Base-by-base conservation (phyloP, 2,113 vertebrate genomes). In the Agelaius phoeniceus region DNA sequence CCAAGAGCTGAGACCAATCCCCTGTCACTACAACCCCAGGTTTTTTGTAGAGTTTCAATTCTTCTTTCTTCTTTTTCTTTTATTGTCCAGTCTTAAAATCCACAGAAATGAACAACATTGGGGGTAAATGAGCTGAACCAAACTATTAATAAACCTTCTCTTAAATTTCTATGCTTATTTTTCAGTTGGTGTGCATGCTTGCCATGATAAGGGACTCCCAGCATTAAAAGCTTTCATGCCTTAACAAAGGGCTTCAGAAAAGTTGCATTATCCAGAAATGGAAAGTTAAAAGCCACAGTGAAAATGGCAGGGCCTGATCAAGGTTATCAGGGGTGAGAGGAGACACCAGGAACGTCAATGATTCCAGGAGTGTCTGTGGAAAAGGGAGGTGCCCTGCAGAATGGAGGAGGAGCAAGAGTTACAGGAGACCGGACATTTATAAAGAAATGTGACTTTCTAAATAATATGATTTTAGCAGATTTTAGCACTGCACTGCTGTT, bases 1-100 rank as follows among this genome's bases (percentile, higher is more conserved):
- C 39, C 7, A 2, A 72, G 30, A 41, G 9, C 66, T 0, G 0
- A 48, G 24, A 13, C 13, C n/a, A 63, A 8, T 12, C 18, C 18
- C 21, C 39, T 30, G 41, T 71, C 26, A 14, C n/a, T 30, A 9
- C 49, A 72, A 9, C 30, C 6, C 35, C 35, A 43, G 41, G 13
- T 4, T 35, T 35, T 31, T 7, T 49, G 16, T 7, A 31, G 28
- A 27, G 12, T 49, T 78, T 17, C 12, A 57, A 26, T 81, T 92
- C 43, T 82, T 78, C 17, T 80, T 61, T 74, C 17, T 74, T 54
- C 27, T 63, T 55, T 79, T 51, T 54, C 27, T 80, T 77, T 69
- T 30, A 30, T 48, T 63, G 4, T 33, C 24, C 11, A 57, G 35
- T 65, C 68, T 84, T 37, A 31, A 94, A 89, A 85, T 55, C 35